Evolutionary conservation across 2,888 invertebrate species (phyloP).

Genomic region (Aspidapion aeneum): DNA sequence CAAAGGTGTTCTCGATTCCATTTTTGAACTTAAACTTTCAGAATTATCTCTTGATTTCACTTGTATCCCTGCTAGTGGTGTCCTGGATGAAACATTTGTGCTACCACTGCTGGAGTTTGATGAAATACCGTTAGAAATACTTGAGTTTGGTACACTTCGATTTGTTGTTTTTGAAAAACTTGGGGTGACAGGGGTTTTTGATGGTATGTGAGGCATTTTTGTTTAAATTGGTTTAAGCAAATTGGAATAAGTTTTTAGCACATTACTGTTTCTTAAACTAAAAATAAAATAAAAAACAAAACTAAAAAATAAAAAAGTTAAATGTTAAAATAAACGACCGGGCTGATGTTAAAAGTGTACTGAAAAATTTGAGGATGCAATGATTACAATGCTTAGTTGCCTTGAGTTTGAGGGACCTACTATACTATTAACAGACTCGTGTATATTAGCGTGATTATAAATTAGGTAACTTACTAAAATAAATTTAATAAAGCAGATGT

Average conservation of each 20-base stretch:
- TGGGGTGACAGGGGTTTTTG: conserved; percentile 6
- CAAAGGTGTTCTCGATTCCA: not conserved
- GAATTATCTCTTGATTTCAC: not conserved
- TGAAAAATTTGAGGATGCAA: not conserved
- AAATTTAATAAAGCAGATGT: no score
- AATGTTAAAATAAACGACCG: not conserved
- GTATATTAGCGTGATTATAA: no score
- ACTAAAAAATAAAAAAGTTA: not conserved
- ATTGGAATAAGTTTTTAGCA: no score
- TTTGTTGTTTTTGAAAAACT: not conserved
- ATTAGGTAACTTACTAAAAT: no score
- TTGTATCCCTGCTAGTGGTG: not conserved
- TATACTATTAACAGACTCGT: not conserved
- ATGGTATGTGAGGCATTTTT: conserved; percentile 27
- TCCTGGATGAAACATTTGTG: not conserved
- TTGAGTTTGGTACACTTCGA: not conserved
- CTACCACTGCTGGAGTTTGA: not conserved
- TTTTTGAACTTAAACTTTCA: not conserved
- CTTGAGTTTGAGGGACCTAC: not conserved
- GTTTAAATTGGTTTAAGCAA: not conserved
- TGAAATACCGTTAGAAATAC: not conserved
- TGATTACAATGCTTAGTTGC: not conserved
- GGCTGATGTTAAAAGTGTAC: not conserved
- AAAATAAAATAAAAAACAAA: not conserved
- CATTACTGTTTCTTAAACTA: no score